phyloP scores from a whole-genome alignment of 2,888 invertebrate genomes.

The Mythimna ferrago region DNA sequence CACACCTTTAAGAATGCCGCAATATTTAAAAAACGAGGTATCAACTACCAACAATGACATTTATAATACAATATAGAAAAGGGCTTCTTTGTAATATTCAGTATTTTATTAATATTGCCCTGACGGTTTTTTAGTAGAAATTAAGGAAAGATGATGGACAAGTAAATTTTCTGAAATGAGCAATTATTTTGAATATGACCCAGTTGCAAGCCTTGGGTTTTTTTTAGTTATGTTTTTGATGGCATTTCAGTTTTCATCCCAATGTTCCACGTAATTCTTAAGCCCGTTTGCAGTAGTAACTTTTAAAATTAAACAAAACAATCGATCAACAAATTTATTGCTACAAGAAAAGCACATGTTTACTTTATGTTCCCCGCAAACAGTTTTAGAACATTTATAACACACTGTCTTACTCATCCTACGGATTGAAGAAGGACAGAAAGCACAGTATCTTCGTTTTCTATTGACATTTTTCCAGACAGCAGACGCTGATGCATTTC shows the following conservation, averaged over 20 bases:
- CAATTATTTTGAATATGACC: conserved; percentile 15
- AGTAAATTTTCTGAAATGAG: conserved; percentile 12
- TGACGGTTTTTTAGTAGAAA: conserved; percentile 1
- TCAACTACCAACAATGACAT: conserved; percentile 1
- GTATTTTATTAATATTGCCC: conserved; percentile 3
- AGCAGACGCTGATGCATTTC: background rate
- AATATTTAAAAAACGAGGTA: background rate
- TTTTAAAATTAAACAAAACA: background rate
- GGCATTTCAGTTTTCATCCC: too few relatives aligned
- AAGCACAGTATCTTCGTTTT: background rate
- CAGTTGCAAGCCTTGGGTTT: background rate
- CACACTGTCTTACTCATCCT: background rate
- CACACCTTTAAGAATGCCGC: background rate
- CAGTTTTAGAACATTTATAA: conserved; percentile 1
- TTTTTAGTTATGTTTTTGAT: too few relatives aligned
- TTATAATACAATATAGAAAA: conserved; percentile 3
- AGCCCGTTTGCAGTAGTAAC: too few relatives aligned
- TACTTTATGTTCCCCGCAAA: conserved; percentile 11
- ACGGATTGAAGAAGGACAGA: background rate
- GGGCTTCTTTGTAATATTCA: background rate
- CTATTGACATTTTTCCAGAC: background rate
- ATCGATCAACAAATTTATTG: background rate
- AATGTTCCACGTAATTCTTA: too few relatives aligned
- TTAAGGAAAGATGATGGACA: conserved; percentile 5
- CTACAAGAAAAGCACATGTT: background rate